phyloP scores from a whole-genome alignment of 2,888 invertebrate genomes.

The Eristalis arbustorum region DNA sequence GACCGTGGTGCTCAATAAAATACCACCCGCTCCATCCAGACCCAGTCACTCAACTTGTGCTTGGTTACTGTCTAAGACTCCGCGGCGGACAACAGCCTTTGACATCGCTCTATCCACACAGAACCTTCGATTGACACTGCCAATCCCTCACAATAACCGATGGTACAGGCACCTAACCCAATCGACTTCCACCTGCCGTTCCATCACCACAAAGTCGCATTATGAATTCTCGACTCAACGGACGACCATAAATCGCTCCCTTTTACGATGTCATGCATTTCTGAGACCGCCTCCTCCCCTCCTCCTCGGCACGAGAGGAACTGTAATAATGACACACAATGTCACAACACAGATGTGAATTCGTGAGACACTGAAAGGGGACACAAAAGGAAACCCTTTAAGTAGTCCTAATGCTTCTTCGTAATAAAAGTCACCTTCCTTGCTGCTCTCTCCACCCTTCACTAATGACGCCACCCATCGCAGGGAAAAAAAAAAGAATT shows the following conservation, averaged over 20 bases:
- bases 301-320: not conserved
- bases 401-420: not conserved
- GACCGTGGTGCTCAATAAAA: too few species aligned
- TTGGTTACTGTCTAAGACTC: too few species aligned
- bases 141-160: not conserved
- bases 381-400: not conserved
- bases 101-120: not conserved
- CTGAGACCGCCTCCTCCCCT: not conserved
- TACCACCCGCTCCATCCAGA: too few species aligned
- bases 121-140: not conserved
- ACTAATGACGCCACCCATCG: not conserved
- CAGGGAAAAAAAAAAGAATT: not conserved
- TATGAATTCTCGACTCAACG: not conserved
- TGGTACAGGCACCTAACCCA: not conserved
- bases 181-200: not conserved
- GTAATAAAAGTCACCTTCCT: not conserved
- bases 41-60: too few species aligned
- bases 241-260: not conserved
- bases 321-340: not conserved
- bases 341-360: not conserved
- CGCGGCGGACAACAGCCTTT: not conserved
- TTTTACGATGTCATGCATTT: not conserved
- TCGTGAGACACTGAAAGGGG: not conserved
- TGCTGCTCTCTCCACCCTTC: not conserved
- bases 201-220: not conserved